phyloP scores from a whole-genome alignment of 35 echinoderm and acorn worm genomes.

The Holothuria glaberrima region DNA sequence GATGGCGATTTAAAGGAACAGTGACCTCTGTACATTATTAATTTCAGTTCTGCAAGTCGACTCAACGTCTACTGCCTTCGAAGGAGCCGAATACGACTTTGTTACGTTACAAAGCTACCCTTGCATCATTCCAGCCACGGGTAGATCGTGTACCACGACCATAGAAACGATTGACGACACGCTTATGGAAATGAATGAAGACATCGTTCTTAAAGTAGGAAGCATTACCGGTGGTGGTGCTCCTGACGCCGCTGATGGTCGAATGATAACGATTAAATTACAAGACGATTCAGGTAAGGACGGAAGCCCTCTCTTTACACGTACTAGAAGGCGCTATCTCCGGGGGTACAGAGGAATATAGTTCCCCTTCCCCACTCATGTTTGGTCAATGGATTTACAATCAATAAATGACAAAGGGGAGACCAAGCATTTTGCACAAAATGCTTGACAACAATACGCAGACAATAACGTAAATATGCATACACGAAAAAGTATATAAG shows the following conservation, averaged over 20 bases:
- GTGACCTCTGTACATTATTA: too few species aligned
- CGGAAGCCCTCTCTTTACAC: too few species aligned
- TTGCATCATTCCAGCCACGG: not conserved
- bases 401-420: too few species aligned
- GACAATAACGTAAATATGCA: too few species aligned
- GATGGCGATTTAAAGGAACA: too few species aligned
- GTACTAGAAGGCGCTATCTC: too few species aligned
- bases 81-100: slow-evolving; percentile 13
- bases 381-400: too few species aligned
- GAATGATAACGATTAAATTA: not conserved
- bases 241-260: not conserved
- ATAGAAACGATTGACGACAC: not conserved
- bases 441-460: too few species aligned
- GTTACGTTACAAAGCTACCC: not conserved
- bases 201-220: not conserved
- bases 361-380: too few species aligned
- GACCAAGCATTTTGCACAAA: too few species aligned
- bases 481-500: too few species aligned
- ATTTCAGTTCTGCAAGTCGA: not conserved
- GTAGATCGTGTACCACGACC: not conserved
- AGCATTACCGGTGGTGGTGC: not conserved
- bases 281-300: not conserved
- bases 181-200: not conserved
- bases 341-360: too few species aligned
- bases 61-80: not conserved